A percentile compares a stretch with the other conserved stretches of the same genome.
These are phyloP conservation scores for Conopomorpha cramerella DNA, from an alignment of 1,140 invertebrate species.

Conservation along the genomic window DNA sequence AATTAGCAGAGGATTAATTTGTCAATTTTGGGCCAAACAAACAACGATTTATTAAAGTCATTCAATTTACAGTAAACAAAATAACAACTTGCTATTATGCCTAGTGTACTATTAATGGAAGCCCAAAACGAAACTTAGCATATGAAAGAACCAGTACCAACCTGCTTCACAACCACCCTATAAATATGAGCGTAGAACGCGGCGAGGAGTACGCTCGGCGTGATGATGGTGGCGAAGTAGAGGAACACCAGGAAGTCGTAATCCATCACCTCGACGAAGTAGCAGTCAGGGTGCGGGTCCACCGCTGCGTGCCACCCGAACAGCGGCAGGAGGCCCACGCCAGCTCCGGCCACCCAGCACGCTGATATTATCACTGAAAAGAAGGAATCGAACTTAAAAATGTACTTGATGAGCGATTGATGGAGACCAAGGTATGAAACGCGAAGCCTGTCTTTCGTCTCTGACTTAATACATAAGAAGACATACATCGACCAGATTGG, in stretches of 20 bases:
- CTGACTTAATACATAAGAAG: too few species aligned
- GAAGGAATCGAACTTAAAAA: constrained; percentile 5
- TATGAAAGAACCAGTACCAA: constrained; percentile 33
- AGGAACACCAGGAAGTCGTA: constrained; percentile 87
- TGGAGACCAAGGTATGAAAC: neutral
- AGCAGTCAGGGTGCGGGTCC: constrained; percentile 65
- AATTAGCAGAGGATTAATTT: too few species aligned
- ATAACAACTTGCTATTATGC: too few species aligned
- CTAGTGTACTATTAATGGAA: too few species aligned
- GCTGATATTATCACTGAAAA: constrained; percentile 80
- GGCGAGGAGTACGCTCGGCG: constrained; percentile 79
- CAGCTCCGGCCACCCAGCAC: constrained; percentile 80
- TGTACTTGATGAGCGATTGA: neutral
- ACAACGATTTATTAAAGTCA: too few species aligned
- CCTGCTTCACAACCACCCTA: constrained; percentile 85
- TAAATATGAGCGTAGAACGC: constrained; percentile 90
- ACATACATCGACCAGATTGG: too few species aligned
- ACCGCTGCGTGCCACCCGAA: constrained; percentile 81
- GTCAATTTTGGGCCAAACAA: too few species aligned
- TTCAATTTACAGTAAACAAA: too few species aligned
- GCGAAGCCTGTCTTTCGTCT: too few species aligned
- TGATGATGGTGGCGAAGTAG: constrained; percentile 87
- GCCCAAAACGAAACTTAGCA: too few species aligned
- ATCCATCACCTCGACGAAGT: constrained; percentile 86
- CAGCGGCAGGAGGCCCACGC: constrained; percentile 82